Evolutionary conservation across 1,140 invertebrate genomes (phyloP), one percentile per base, ranked within the genome.

Genomic region (Drosophila simulans): DNA sequence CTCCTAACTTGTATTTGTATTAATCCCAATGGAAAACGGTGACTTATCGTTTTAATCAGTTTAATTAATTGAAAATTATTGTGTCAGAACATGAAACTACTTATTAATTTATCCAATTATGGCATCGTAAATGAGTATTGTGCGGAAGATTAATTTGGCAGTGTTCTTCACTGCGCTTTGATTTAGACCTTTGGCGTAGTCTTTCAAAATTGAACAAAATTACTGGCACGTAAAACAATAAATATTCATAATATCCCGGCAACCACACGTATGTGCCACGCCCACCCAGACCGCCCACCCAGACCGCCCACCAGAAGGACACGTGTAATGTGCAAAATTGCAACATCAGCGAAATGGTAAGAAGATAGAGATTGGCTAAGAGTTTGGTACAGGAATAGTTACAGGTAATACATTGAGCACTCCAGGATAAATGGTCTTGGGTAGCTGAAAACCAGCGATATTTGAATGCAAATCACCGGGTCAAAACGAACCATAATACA

Each of bases 391-490:
- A 27, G 46, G 27, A 4, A 34, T 15, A 49, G 13, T n/a, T 34
- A 31, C 45, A 54, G 17, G 43, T 11, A 35, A 8, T 8, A 31
- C 7, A 27, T 5, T 39, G 39, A 22, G 22, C 17, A 43, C 43
- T 46, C 15, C 20, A 25, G 17, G 25, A 15, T 31, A 20, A 37
- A 34, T 49, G 27, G 46, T 12, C 4, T 45, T 54, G 71, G 60
- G 40, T 15, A 62, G 63, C 56, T 60, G 65, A 80, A 64, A 72
- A 84, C 75, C 72, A 80, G 59, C 76, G 59, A 66, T 88, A 88
- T 88, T 89, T 88, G 84, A 80, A 83, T 88, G 83, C 84, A 88
- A 89, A 86, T 75, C 78, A 88, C 65, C 55, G 75, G 75, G 49
- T 64, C 62, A 72, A 68, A 71, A 69, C 56, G 69, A 58, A 13